Base-by-base conservation (phyloP, 2,113 vertebrate species). In the Riparia riparia region DNA sequence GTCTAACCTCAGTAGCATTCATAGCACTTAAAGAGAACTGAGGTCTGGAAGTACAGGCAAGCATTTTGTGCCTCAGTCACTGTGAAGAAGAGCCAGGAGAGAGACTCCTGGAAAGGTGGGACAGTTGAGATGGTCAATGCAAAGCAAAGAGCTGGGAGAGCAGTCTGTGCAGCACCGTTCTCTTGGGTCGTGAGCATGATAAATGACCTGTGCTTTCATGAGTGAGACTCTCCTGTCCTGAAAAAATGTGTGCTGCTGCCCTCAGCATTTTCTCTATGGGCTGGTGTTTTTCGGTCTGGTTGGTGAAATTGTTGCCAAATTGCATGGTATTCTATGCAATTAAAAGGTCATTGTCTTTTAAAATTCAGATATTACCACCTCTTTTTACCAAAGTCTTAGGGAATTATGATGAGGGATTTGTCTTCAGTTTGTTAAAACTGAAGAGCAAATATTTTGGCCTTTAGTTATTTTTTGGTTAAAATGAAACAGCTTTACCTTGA, bases 401-500 rank as follows among this genome's bases (percentile, higher is more conserved):
- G 24, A 85, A 61, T 65, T 49, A 53, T 19, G 42, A 34, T 5
- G 32, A 80, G 89, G 70, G 19, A 63, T 68, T 93, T 82, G 21
- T 63, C 76, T 14, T 90, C 44, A 2, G 16, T 94, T 72, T 17
- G 19, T 61, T 77, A 90, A 86, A 78, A 92, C 24, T 45, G 47
- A 77, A 42, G 7, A 88, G 17, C 54, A 87, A 80, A 53, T 69
- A 76, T 60, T 91, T 93, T 81, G 66, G 57, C 57, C 68, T 90
- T 44, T 82, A 89, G 70, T 13, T 82, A 49, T 58, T 70, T 68
- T 94, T 96, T 74, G 39, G 53, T 88, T 96, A 72, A 94, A 95
- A 91, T 84, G 31, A 81, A 78, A 60, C 41, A 70, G 50, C 66
- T 92, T 95, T 80, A 91, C 34, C 49, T 68, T 82, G 70, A 92